phyloP scores from a whole-genome alignment of 2,888 invertebrate species.

The Sesia apiformis region DNA sequence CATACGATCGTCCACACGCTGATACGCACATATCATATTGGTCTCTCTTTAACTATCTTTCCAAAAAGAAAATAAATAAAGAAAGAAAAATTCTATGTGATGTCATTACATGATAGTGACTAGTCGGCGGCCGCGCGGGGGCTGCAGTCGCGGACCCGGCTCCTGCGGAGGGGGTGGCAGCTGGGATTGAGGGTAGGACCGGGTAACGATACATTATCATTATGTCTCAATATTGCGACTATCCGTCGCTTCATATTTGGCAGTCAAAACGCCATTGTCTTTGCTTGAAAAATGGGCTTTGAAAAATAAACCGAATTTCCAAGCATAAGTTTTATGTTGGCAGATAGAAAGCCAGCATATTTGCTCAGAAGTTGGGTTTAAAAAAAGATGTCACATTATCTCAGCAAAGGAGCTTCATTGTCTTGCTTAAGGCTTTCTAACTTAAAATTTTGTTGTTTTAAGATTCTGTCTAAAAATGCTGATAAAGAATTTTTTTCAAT shows the following conservation, averaged over 20 bases:
- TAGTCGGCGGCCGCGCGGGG: constrained; percentile 45
- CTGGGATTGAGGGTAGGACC: constrained; percentile 34
- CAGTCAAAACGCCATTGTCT: too few relatives aligned
- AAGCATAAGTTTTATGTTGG: too few relatives aligned
- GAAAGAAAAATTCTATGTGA: constrained; percentile 59
- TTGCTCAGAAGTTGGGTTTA: too few relatives aligned
- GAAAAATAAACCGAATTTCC: too few relatives aligned
- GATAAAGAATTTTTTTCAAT: too few relatives aligned
- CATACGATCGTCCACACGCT: constrained; percentile 67
- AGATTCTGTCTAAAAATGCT: too few relatives aligned
- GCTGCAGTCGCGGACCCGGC: constrained; percentile 35
- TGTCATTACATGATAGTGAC: constrained; percentile 62
- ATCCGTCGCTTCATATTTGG: neutral
- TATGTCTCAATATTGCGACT: constrained; percentile 11
- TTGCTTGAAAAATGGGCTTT: too few relatives aligned
- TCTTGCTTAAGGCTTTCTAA: too few relatives aligned
- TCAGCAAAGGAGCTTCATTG: too few relatives aligned
- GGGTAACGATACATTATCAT: constrained; percentile 30
- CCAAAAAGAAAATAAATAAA: constrained; percentile 56
- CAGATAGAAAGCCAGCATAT: too few relatives aligned
- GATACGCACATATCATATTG: constrained; percentile 71
- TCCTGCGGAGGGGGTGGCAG: constrained; percentile 44
- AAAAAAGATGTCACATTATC: too few relatives aligned
- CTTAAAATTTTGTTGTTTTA: too few relatives aligned
- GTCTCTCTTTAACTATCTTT: constrained; percentile 58